Evolutionary conservation across 2,888 invertebrate genomes (phyloP).

Genomic region (Idaea aversata): DNA sequence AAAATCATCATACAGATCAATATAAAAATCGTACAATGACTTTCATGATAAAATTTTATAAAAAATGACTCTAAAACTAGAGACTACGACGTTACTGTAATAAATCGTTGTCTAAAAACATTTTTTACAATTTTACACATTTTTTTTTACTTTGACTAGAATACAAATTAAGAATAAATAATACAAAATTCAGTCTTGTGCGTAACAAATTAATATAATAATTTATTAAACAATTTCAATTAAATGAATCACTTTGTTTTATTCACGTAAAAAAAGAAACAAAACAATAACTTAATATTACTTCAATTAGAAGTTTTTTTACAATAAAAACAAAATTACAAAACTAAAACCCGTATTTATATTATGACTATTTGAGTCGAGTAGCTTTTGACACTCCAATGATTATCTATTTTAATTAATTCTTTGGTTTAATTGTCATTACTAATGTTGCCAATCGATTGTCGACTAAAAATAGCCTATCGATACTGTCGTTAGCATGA

Average conservation of each 20-base stretch:
- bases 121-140: constrained; percentile 55
- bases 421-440: too few relatives aligned
- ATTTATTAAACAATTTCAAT: constrained; percentile 1
- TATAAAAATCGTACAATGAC: not conserved
- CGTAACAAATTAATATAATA: not conserved
- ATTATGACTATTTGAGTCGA: not conserved
- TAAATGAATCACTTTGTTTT: constrained; percentile 1
- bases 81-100: constrained; percentile 31
- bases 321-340: not conserved
- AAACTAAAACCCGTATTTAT: not conserved
- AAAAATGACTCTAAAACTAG: constrained; percentile 30
- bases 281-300: not conserved
- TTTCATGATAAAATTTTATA: constrained; percentile 20
- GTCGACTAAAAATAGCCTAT: too few relatives aligned
- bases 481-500: too few relatives aligned
- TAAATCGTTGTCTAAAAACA: constrained; percentile 59
- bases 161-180: constrained; percentile 24
- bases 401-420: too few relatives aligned
- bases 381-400: not conserved
- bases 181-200: constrained; percentile 41
- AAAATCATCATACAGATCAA: not conserved
- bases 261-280: not conserved
- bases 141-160: constrained; percentile 33
- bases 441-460: too few relatives aligned
- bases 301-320: not conserved